These are phyloP conservation scores for Horisme vitalbata DNA, from an alignment of 2,888 invertebrate species.

Conservation along the genomic window DNA sequence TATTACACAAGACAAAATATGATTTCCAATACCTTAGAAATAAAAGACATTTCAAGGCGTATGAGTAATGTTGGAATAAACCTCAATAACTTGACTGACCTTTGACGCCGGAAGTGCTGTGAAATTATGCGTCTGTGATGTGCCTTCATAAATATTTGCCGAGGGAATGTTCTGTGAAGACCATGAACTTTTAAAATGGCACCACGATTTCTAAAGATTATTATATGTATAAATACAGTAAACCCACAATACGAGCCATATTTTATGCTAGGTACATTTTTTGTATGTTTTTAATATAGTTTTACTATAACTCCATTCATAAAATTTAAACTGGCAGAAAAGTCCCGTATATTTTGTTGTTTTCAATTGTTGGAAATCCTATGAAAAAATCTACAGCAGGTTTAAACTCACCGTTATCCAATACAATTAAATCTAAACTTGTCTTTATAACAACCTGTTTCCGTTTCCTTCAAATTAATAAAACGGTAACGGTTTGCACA, in stretches of 20 bases:
- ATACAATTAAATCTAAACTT: conserved; percentile 44
- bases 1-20: no score
- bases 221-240: no score
- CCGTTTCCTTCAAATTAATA: conserved; percentile 60
- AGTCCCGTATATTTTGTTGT: not conserved
- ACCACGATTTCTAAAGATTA: no score
- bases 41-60: not conserved
- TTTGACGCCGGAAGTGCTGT: not conserved
- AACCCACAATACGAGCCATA: no score
- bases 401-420: conserved; percentile 34
- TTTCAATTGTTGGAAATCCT: no score
- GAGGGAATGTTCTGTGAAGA: not conserved
- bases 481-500: conserved; percentile 46
- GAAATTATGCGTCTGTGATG: not conserved
- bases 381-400: not conserved
- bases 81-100: conserved; percentile 3
- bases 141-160: not conserved
- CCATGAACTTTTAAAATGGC: conserved; percentile 6
- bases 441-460: conserved; percentile 47
- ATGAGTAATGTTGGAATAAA: not conserved
- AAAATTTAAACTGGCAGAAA: no score
- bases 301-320: no score
- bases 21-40: no score
- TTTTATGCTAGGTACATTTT: no score
- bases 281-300: no score